These are phyloP conservation scores for Noturus placidus DNA, from an alignment of 2,113 vertebrate species.

Conservation along the genomic window DNA sequence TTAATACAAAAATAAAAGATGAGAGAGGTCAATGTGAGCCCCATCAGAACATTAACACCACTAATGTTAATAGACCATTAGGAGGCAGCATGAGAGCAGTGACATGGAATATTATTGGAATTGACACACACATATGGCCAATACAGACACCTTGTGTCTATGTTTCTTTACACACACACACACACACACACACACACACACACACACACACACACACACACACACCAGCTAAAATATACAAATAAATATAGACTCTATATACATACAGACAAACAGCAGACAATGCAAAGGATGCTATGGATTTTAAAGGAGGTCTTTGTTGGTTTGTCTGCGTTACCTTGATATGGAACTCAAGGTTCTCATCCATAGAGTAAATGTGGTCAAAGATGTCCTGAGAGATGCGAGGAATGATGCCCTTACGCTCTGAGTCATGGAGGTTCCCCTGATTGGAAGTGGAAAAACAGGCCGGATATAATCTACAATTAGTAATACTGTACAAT, in stretches of 20 bases:
- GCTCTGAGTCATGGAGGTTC: conserved; percentile 83
- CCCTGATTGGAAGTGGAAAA: conserved; percentile 69
- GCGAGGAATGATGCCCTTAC: conserved; percentile 94
- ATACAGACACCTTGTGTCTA: not conserved
- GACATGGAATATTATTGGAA: conserved; percentile 7
- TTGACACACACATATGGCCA: conserved; percentile 33
- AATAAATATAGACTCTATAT: not conserved
- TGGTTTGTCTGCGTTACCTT: conserved; percentile 76
- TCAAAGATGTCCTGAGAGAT: conserved; percentile 94
- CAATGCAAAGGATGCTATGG: not conserved
- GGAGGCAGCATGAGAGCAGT: not conserved
- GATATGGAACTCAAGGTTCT: conserved; percentile 97
- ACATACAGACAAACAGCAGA: not conserved
- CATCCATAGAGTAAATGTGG: conserved; percentile 98
- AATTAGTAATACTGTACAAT: not conserved
- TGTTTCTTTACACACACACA: not conserved
- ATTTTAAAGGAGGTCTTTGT: not conserved
- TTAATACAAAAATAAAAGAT: not conserved
- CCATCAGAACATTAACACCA: not conserved
- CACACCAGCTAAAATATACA: not conserved
- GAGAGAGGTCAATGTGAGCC: not conserved
- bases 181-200: not conserved
- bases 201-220: not conserved
- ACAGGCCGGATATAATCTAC: not conserved
- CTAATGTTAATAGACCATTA: not conserved